Evolutionary conservation across 2,113 vertebrate species (phyloP).

Genomic region (Rattus norvegicus): GRCr8 NC_086032.1:9609501-9610000

Average conservation of each 20-base stretch:
- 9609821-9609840: background rate
- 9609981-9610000: background rate
- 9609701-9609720: background rate
- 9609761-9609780: background rate
- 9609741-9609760: background rate
- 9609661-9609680: constrained; percentile 29
- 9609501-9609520: background rate
- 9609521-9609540: background rate
- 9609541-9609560: background rate
- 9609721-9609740: background rate
- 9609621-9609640: background rate
- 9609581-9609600: background rate
- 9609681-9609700: background rate
- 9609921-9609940: constrained; percentile 10
- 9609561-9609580: background rate
- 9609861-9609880: background rate
- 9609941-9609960: background rate
- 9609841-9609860: background rate
- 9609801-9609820: background rate
- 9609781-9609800: no score
- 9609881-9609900: background rate
- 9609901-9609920: constrained; percentile 7
- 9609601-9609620: background rate
- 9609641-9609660: constrained; percentile 42
- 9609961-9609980: background rate